phyloP scores from a whole-genome alignment of 2,113 vertebrate genomes.

The Ictidomys tridecemlineatus region DNA sequence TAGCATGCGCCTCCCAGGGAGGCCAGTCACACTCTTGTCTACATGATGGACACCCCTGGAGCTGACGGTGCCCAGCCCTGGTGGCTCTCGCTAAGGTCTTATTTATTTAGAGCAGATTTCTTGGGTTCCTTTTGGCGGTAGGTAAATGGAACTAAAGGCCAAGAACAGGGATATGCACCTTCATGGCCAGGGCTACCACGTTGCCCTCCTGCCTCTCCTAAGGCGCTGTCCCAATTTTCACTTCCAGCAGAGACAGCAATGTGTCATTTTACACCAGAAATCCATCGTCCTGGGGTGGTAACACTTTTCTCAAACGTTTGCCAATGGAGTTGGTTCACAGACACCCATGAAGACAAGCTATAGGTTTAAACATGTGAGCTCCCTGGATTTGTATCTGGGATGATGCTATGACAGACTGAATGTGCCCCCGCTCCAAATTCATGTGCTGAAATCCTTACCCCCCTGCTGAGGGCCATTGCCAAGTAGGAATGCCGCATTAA shows the following conservation, averaged over 20 bases:
- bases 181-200: not conserved
- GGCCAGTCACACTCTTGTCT: not conserved
- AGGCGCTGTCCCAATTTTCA: not conserved
- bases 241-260: not conserved
- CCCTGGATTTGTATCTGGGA: not conserved
- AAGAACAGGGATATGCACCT: not conserved
- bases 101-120: not conserved
- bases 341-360: not conserved
- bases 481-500: too few species aligned
- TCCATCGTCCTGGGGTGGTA: not conserved
- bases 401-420: not conserved
- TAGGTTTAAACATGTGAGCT: not conserved
- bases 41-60: not conserved
- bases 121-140: not conserved
- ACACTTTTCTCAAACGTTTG: not conserved
- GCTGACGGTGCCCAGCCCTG: not conserved
- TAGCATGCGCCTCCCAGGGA: not conserved
- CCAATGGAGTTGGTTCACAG: not conserved
- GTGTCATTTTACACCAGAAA: not conserved
- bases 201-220: not conserved
- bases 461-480: too few species aligned
- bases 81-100: not conserved
- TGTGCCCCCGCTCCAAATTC: not conserved
- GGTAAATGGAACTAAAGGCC: not conserved
- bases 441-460: not conserved